Evolutionary conservation across 2,113 vertebrate species (phyloP).

Genomic region (Micronycteris hirsuta): DNA sequence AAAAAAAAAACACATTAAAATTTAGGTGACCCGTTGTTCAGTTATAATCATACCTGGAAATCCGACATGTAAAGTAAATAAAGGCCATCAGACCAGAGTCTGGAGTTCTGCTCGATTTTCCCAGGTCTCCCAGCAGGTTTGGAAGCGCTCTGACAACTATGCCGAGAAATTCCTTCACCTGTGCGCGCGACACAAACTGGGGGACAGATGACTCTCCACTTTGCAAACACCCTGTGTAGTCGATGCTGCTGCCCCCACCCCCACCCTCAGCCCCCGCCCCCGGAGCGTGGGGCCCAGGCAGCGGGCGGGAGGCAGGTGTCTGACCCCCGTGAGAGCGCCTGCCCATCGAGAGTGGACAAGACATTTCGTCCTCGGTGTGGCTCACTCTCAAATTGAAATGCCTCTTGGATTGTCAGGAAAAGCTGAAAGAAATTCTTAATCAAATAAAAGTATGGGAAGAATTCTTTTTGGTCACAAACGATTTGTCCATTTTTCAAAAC

Average conservation of each 20-base stretch:
- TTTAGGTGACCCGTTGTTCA: background rate
- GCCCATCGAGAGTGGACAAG: background rate
- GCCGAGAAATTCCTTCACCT: background rate
- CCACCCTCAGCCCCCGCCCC: accelerated
- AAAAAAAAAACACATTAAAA: background rate
- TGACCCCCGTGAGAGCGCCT: background rate
- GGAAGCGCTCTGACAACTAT: background rate
- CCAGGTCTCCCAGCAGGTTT: background rate
- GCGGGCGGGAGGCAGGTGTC: background rate
- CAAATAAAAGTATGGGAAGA: background rate
- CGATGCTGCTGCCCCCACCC: background rate
- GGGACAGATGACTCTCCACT: background rate
- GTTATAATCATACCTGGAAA: background rate
- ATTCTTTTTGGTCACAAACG: background rate
- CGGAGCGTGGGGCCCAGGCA: background rate
- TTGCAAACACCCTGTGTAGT: background rate
- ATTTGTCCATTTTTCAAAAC: background rate
- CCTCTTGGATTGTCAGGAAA: background rate
- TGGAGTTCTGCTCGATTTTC: background rate
- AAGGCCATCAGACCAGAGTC: background rate
- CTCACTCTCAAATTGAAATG: background rate
- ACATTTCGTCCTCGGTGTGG: background rate
- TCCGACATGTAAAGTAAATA: background rate
- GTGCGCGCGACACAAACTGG: background rate
- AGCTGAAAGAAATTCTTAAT: background rate